phyloP scores from a whole-genome alignment of 2,113 vertebrate genomes.

The Corythaixoides concolor region DNA sequence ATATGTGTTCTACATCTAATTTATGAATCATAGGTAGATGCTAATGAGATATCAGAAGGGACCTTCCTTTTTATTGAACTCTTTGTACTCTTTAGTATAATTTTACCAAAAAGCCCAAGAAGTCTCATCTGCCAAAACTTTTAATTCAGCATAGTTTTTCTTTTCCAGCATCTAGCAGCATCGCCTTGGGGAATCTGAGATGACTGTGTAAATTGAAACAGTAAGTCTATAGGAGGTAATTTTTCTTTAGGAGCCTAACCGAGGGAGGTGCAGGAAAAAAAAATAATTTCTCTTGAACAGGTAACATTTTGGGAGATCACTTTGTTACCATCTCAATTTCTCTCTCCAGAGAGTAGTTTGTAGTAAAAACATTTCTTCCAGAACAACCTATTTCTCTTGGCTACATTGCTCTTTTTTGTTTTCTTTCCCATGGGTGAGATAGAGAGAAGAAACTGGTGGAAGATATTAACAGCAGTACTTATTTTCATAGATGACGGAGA shows the following conservation, averaged over 20 bases:
- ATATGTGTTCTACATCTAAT: background rate
- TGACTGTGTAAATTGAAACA: background rate
- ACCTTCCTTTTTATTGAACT: background rate
- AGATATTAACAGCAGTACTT: background rate
- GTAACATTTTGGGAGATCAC: background rate
- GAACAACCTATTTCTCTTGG: background rate
- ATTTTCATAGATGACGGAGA: background rate
- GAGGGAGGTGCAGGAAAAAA: background rate
- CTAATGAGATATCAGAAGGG: background rate
- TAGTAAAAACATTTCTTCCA: background rate
- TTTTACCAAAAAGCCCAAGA: background rate
- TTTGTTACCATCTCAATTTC: background rate
- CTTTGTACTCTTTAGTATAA: background rate
- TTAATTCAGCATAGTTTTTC: background rate
- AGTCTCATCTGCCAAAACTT: background rate
- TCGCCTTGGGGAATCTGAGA: background rate
- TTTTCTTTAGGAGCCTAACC: background rate
- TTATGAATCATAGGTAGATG: background rate
- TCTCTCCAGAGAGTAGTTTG: background rate
- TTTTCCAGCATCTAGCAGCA: background rate
- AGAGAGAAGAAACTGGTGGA: background rate
- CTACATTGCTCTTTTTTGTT: background rate
- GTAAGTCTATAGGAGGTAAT: background rate
- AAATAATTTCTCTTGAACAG: background rate
- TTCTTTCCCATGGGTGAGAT: background rate